phyloP scores from a whole-genome alignment of 2,888 invertebrate genomes.

The Coelogynopora nodosa region DNA sequence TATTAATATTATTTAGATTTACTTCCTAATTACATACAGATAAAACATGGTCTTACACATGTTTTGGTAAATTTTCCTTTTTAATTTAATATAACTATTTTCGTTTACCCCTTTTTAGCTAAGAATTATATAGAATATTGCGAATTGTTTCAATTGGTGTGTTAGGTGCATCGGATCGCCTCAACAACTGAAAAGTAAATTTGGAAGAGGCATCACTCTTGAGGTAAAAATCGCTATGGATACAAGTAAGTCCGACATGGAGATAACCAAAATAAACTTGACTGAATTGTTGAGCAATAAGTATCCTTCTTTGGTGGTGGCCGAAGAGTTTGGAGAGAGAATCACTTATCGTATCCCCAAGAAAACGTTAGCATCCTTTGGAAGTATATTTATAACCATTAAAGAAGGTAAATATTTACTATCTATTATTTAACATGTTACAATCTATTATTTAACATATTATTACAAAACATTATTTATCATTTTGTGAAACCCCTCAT shows the following conservation, averaged over 20 bases:
- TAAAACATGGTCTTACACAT: too few relatives aligned
- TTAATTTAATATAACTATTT: too few relatives aligned
- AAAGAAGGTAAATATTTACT: background rate
- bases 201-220: slow-evolving; percentile 61
- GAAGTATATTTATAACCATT: slow-evolving; percentile 17
- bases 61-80: too few relatives aligned
- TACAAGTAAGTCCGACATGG: background rate
- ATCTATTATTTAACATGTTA: too few relatives aligned
- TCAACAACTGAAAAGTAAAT: slow-evolving; percentile 64
- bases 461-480: too few relatives aligned
- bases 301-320: background rate
- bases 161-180: slow-evolving; percentile 60
- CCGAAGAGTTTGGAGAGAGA: slow-evolving; percentile 29
- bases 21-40: too few relatives aligned
- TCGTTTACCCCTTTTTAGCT: too few relatives aligned
- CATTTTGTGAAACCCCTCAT: too few relatives aligned
- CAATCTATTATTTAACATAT: too few relatives aligned
- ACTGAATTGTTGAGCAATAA: background rate
- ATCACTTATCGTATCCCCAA: slow-evolving; percentile 38
- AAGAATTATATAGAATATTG: too few relatives aligned
- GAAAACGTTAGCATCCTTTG: background rate
- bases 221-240: slow-evolving; percentile 13
- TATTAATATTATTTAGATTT: too few relatives aligned
- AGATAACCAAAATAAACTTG: background rate
- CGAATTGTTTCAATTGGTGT: too few relatives aligned